A percentile compares a stretch with the other conserved stretches of the same genome.
Evolutionary conservation across 2,113 vertebrate species (phyloP).

Genomic region (Halichoerus grypus): DNA sequence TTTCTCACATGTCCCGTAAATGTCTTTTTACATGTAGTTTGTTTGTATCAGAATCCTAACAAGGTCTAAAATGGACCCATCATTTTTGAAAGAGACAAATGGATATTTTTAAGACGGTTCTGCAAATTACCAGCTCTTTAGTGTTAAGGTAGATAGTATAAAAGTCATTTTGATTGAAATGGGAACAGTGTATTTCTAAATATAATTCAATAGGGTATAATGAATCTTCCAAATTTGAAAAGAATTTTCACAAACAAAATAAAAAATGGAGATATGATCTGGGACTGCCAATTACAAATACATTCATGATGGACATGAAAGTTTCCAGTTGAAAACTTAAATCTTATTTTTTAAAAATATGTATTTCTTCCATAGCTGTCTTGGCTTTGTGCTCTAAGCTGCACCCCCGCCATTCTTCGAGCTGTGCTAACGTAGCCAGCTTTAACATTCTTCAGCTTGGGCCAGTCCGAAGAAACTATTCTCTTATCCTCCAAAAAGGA

Average conservation of each 20-base stretch:
- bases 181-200: neutral
- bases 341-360: neutral
- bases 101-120: neutral
- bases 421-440: neutral
- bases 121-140: neutral
- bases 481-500: neutral
- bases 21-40: neutral
- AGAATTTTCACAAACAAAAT: neutral
- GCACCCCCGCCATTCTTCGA: neutral
- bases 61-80: neutral
- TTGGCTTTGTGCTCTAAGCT: neutral
- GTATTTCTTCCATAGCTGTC: neutral
- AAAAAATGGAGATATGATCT: neutral
- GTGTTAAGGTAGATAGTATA: neutral
- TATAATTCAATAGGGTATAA: neutral
- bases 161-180: constrained; percentile 16
- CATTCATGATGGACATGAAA: neutral
- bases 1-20: neutral
- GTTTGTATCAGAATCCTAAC: neutral
- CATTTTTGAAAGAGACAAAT: neutral
- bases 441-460: neutral
- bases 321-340: neutral
- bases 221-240: neutral
- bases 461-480: constrained; percentile 15
- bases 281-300: neutral